Percentiles rank a stretch among this genome's conserved stretches.
Conservation (phyloP, 2,113 vertebrate species). For the Oceanodroma tethys region DNA sequence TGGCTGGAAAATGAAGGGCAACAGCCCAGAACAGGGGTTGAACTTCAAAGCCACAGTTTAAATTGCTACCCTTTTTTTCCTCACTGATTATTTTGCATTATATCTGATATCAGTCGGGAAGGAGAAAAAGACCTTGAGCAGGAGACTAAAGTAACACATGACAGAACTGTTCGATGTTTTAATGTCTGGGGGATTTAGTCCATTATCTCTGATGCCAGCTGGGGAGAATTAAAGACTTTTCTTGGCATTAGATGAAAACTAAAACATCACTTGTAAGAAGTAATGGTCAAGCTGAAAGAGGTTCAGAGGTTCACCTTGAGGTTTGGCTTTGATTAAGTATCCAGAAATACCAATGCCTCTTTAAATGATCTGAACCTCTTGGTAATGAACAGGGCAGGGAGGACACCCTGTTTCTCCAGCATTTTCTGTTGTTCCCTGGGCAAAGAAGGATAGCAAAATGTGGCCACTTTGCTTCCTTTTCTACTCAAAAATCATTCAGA, state of each 20-base stretch:
- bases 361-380: neutral
- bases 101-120: neutral
- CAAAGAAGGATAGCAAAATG: neutral
- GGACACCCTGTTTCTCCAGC: neutral
- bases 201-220: constrained; percentile 35
- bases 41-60: neutral
- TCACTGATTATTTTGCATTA: neutral
- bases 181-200: neutral
- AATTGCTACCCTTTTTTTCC: neutral
- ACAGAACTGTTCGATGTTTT: neutral
- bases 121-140: neutral
- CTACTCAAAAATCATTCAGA: neutral
- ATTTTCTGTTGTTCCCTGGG: neutral
- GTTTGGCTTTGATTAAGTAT: neutral
- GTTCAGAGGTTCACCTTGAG: neutral
- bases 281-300: neutral
- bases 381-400: neutral
- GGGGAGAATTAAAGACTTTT: neutral
- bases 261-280: neutral
- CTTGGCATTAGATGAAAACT: neutral
- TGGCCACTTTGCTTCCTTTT: neutral
- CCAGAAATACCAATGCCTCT: neutral
- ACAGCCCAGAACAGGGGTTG: neutral
- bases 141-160: neutral
- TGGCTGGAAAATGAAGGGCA: neutral